Evolutionary conservation across 2,888 invertebrate species (phyloP), one percentile per base, ranked within the genome.

Genomic region (Lamellibrachia columna): DNA sequence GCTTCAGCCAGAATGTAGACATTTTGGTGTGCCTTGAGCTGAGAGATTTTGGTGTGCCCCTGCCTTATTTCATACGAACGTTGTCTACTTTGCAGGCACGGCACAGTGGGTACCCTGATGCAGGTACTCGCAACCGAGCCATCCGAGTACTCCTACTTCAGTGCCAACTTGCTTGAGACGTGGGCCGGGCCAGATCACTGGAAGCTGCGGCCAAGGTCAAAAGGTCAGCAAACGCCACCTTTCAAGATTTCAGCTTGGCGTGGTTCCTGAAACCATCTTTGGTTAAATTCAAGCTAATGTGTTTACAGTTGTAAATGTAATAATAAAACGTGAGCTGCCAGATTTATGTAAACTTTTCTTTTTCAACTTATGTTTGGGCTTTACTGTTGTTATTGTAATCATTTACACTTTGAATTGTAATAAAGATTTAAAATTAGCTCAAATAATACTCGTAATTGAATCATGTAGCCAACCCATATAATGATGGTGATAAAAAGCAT

Each of bases 171-270:
- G 96, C 96, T 97, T 96, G 94, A 96, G 95, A 95, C 96, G 22
- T 98, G 98, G 98, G 98, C 98, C 52, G 98, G 98, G 0, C 98
- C 98, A 58, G 97, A 97, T 91, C 98, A 98, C 96, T 98, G 98
- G 98, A 98, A 98, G 95, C 97, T 98, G 9, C 90, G 91, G 91
- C 90, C 93, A 4, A 92, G 92, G 60, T 91, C 93, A 11, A 94
- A 93, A 94, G 94, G 94, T 94, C 75, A 22, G 90, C 53, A 91
- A 6, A 53, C 11, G n/a, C 28, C 0, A 22, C 22, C 75, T 75
- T 11, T 75, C 22, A 11, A 11, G 22, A 22, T 22, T 22, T 75
- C 22, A n/a, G 75, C 75, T 75, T 75, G 75, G 75, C 75, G n/a
- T 22, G n/a, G 22, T 75, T 75, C 22, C 6, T 75, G 4, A 75